phyloP scores from a whole-genome alignment of 1,140 invertebrate species.

The Heliconius hermathena region DNA sequence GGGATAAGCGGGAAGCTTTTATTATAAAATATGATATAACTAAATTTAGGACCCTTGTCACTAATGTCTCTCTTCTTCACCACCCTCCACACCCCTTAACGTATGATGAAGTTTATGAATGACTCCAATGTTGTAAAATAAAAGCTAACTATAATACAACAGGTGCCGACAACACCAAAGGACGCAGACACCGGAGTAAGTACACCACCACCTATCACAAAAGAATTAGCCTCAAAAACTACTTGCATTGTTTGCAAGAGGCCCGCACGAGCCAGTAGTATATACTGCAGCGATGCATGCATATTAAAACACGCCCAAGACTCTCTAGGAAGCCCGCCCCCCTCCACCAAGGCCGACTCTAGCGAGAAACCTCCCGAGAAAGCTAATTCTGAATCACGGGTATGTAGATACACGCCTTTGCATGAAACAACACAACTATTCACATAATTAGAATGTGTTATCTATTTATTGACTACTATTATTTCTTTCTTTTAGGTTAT shows the following conservation, averaged over 20 bases:
- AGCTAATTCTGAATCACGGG: conserved; percentile 80
- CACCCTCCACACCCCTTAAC: too few relatives aligned
- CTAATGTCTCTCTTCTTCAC: too few relatives aligned
- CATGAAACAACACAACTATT: conserved; percentile 7
- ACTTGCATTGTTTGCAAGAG: conserved; percentile 90
- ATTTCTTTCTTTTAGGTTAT: conserved; percentile 82
- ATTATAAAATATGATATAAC: too few relatives aligned
- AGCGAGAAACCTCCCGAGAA: conserved; percentile 62
- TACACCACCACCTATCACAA: conserved; percentile 44
- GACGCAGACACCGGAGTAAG: conserved; percentile 40
- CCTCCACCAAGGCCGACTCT: conserved; percentile 54
- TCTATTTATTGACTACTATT: neutral
- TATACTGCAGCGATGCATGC: conserved; percentile 95
- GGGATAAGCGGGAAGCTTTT: too few relatives aligned
- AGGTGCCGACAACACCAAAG: conserved; percentile 37
- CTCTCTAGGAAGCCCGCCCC: conserved; percentile 82
- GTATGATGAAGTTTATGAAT: too few relatives aligned
- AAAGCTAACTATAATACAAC: neutral
- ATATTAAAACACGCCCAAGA: conserved; percentile 92
- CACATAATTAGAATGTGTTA: neutral
- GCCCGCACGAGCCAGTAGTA: conserved; percentile 85
- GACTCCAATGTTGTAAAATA: neutral
- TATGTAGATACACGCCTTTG: conserved; percentile 56
- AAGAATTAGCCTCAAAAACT: conserved; percentile 68
- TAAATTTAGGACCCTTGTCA: too few relatives aligned